Conservation (phyloP, 2,888 invertebrate genomes). For the Odontocolon sp. region DNA sequence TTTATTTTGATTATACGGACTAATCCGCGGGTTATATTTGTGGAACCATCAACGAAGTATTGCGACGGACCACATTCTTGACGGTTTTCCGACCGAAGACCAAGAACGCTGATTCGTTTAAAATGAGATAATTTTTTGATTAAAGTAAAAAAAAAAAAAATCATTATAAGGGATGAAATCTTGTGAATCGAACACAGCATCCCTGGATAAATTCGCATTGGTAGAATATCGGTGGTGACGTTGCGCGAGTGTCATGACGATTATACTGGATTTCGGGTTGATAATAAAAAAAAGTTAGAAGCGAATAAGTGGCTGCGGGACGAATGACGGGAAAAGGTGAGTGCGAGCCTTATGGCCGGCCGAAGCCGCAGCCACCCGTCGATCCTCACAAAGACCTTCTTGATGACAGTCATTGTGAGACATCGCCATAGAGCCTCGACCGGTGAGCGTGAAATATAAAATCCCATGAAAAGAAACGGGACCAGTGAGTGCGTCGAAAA, state of each 20-base stretch:
- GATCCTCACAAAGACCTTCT: conserved; percentile 74
- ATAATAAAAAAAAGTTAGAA: conserved; percentile 4
- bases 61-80: conserved; percentile 36
- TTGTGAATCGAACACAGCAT: too few species aligned
- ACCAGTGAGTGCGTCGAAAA: conserved; percentile 33
- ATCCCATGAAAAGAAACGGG: conserved; percentile 7
- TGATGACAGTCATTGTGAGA: conserved; percentile 76
- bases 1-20: conserved; percentile 10
- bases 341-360: conserved; percentile 70
- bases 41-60: neutral
- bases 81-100: too few species aligned
- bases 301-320: conserved; percentile 39
- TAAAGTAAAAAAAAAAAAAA: neutral
- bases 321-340: conserved; percentile 69
- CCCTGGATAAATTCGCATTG: too few species aligned
- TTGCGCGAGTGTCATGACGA: conserved; percentile 65
- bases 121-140: conserved; percentile 15
- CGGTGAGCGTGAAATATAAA: conserved; percentile 44
- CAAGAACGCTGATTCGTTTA: neutral
- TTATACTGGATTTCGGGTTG: conserved; percentile 63
- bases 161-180: conserved; percentile 23
- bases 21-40: neutral
- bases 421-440: conserved; percentile 66
- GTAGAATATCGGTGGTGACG: conserved; percentile 8
- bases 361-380: conserved; percentile 76